Base-by-base conservation (phyloP, 2,888 invertebrate genomes). In the Unio delphinus region DNA sequence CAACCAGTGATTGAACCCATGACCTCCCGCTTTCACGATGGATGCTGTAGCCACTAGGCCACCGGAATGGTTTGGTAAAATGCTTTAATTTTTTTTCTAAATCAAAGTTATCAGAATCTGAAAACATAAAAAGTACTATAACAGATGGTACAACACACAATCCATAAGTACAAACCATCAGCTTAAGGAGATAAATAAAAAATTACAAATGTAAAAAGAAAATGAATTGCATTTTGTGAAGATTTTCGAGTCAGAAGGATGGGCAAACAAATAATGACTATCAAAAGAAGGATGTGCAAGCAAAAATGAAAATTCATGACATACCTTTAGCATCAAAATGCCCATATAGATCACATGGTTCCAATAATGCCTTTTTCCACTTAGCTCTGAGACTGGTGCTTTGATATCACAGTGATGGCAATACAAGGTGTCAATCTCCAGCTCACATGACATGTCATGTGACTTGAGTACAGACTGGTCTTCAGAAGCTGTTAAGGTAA, bases 331-430 rank as follows among this genome's bases (percentile, higher is more conserved):
- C 62, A 84, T 81, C 26, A 87, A 70, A n/a, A 82, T 81, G 28
- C 81, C 85, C 55, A 85, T 72, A 72, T 87, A 86, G 26, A 86
- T 55, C 6, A 86, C 76, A 61, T 86, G 85, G 63, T 87, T 84
- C 87, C 87, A 88, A 75, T 77, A 81, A 72, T 88, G 87, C 61
- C 78, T 77, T 45, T 80, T 78, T n/a, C 75, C 76, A 56, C 67
- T 69, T 17, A 83, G 70, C 55, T 80, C 74, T 20, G 80, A 72
- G 8, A 77, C 58, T 1, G 83, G 63, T 8, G 82, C 78, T 54
- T 78, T 75, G 54, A 80, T 72, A 20, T 84, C 84, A 57, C 77
- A 71, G 20, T 84, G 83, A 58, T 80, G 81, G 70, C 83, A 83
- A 66, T 81, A 79, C 3, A 86, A 74, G 8, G 80, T 83, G 67